These are phyloP conservation scores for Calephelis nemesis DNA, from an alignment of 1,140 invertebrate genomes.

Conservation along the genomic window DNA sequence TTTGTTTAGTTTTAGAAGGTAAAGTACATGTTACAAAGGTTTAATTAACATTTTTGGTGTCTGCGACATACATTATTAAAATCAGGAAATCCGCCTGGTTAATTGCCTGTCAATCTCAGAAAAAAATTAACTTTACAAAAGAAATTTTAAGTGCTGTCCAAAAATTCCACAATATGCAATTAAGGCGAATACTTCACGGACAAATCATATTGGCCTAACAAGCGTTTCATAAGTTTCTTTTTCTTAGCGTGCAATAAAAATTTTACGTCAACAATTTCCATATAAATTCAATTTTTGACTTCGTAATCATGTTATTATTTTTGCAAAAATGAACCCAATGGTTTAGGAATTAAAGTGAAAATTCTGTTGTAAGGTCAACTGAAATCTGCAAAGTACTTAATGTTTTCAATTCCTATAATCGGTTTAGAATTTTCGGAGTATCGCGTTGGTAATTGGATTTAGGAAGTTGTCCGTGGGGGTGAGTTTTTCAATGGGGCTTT, in stretches of 20 bases:
- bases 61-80: no score
- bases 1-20: no score
- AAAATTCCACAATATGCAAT: slow-evolving; percentile 26
- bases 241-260: slow-evolving; percentile 60
- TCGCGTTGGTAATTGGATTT: slow-evolving; percentile 72
- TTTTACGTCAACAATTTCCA: slow-evolving; percentile 70
- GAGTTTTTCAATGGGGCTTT: slow-evolving; percentile 54
- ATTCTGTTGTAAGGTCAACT: slow-evolving; percentile 36
- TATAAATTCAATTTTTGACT: slow-evolving; percentile 71
- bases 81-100: no score
- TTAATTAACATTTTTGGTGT: no score
- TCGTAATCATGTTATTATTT: slow-evolving; percentile 42
- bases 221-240: slow-evolving; percentile 65
- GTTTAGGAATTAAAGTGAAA: slow-evolving; percentile 42
- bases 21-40: no score
- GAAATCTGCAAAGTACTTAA: slow-evolving; percentile 73
- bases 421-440: slow-evolving; percentile 76
- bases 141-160: neutral
- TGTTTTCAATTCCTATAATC: slow-evolving; percentile 79
- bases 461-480: slow-evolving; percentile 52
- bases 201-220: neutral
- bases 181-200: slow-evolving; percentile 23
- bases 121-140: no score
- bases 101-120: no score
- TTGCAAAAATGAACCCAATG: slow-evolving; percentile 38